Evolutionary conservation across 2,888 invertebrate genomes (phyloP), one percentile per base, ranked within the genome.

Genomic region (Meganola albula): DNA sequence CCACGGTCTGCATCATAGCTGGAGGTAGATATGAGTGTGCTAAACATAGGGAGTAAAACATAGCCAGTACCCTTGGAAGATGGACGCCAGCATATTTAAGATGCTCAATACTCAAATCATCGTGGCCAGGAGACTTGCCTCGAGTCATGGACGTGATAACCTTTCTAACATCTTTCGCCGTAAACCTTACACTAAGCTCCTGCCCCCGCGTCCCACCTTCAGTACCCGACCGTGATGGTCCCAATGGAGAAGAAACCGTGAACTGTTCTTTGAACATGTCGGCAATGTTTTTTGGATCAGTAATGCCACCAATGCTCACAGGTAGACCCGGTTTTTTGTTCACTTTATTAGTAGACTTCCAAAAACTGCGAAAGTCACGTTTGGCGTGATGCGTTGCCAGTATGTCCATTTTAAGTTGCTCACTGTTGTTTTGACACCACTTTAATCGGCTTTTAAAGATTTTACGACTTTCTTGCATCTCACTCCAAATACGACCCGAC

Each of bases 121-220:
- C 47, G 11, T 43, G 39, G 3, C 49, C 49, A 2, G 42, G 44
- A 10, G 46, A 45, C 24, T 48, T 47, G 4, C 46, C 51, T 6
- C 37, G 25, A 4, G 32, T 27, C 32, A 42, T 46, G 10, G 14
- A 5, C 10, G 9, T 26, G 12, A 20, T 22, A n/a, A 25, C 12
- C 24, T 4, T 8, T 6, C 8, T 9, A 10, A 18, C 7, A n/a
- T 24, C 12, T n/a, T 27, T 27, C 5, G 26, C 14, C n/a, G 9
- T 27, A 14, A 27, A 27, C 11, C 10, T 27, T 8, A 10, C 9
- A 5, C 9, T 2, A 8, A n/a, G 14, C 7, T 10, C 13, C 10
- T 20, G 12, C 4, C 12, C 12, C n/a, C n/a, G 10, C 14, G 12
- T 9, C n/a, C n/a, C 26, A 26, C 16, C 10, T 8, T 10, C 9